These are phyloP conservation scores for Gonatopus flavifemur DNA, from an alignment of 1,140 invertebrate species.

Conservation along the genomic window DNA sequence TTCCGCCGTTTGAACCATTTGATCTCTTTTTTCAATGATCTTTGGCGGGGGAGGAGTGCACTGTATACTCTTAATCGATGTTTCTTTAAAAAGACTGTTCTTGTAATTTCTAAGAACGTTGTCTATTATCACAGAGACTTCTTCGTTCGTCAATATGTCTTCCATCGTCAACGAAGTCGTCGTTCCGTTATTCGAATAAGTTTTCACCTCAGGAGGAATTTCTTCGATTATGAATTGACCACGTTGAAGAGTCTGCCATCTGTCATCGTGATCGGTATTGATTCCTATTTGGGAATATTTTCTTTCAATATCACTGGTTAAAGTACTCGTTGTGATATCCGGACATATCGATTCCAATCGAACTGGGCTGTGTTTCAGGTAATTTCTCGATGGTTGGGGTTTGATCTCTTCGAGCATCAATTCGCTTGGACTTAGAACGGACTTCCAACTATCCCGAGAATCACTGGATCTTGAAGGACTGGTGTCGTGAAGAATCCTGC, in stretches of 20 bases:
- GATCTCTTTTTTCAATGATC: conserved; percentile 34
- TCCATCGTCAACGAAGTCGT: conserved; percentile 35
- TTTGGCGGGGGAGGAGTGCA: conserved; percentile 3
- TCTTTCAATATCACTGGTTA: background rate
- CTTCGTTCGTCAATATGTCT: conserved; percentile 35
- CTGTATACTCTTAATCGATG: conserved; percentile 23
- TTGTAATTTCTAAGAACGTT: conserved; percentile 35
- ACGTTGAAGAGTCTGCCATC: conserved; percentile 16
- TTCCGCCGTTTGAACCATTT: conserved; percentile 46
- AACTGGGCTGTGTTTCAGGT: conserved; percentile 16
- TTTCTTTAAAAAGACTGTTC: conserved; percentile 27
- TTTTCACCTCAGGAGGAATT: conserved; percentile 25
- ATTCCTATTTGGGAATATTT: conserved; percentile 25
- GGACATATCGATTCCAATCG: conserved; percentile 25
- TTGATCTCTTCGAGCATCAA: conserved; percentile 14
- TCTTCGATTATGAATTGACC: conserved; percentile 26
- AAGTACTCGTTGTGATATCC: conserved; percentile 1
- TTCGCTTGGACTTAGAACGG: conserved; percentile 12
- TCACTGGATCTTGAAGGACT: no score
- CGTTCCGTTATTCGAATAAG: conserved; percentile 17
- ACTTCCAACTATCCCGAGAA: conserved; percentile 13
- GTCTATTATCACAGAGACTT: conserved; percentile 32
- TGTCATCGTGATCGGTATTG: conserved; percentile 27
- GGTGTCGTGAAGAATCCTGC: background rate
- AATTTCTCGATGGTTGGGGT: conserved; percentile 15